A percentile compares a stretch with the other conserved stretches of the same genome.
Conservation (phyloP, 2,113 vertebrate genomes). For the Cariama cristata region DNA sequence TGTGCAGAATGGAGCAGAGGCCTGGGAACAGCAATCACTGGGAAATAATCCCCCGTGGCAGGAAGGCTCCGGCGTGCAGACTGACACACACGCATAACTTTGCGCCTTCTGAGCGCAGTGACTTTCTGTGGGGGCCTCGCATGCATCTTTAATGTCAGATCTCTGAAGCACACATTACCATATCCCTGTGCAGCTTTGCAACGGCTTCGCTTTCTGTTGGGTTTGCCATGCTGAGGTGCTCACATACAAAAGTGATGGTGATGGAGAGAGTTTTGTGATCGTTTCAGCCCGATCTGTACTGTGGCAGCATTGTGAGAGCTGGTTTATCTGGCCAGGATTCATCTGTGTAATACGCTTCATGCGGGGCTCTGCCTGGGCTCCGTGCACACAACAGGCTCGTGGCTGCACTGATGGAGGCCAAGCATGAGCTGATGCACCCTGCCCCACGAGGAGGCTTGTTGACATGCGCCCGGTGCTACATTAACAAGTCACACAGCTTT, state of each 20-base stretch:
- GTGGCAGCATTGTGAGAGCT: background rate
- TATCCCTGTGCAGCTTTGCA: background rate
- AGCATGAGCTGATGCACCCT: background rate
- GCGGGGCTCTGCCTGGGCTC: background rate
- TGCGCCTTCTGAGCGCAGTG: background rate
- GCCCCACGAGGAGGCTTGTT: background rate
- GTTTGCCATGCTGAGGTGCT: background rate
- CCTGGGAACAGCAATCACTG: constrained; percentile 63
- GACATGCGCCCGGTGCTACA: background rate
- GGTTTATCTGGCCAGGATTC: background rate
- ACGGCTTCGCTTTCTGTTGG: background rate
- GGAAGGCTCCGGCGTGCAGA: background rate
- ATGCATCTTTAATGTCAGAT: background rate
- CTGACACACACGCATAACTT: constrained; percentile 1
- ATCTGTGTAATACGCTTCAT: fast-evolving
- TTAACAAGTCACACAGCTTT: background rate
- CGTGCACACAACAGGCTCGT: fast-evolving
- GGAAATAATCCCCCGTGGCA: constrained; percentile 62
- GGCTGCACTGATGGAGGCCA: background rate
- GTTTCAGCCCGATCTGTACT: fast-evolving
- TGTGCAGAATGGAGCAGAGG: constrained; percentile 62
- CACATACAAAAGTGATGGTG: background rate
- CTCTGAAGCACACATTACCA: background rate
- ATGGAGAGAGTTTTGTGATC: background rate
- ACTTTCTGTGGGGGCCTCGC: background rate